Evolutionary conservation across 2,113 vertebrate genomes (phyloP).

Genomic region (Chlorodrepanis virens): DNA sequence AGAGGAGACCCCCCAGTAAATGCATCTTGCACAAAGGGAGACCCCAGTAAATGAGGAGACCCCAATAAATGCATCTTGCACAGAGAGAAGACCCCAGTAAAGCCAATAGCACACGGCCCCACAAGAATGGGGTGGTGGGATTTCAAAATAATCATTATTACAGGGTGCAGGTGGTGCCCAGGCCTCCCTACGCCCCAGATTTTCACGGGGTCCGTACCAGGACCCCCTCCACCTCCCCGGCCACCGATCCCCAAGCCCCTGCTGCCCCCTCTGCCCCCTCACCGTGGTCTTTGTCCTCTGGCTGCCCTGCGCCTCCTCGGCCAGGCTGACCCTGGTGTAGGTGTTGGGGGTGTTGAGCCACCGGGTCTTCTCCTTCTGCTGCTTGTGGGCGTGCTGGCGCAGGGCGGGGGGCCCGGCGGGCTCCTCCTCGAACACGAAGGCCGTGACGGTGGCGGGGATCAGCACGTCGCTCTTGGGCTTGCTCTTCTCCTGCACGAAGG

Average conservation of each 20-base stretch:
- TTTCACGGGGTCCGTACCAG: accelerated
- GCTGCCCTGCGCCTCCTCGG: slow-evolving; percentile 73
- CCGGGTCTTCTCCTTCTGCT: slow-evolving; percentile 95
- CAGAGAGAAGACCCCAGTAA: background rate
- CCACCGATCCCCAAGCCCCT: accelerated
- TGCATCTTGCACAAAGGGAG: too few relatives aligned
- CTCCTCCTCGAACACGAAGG: slow-evolving; percentile 88
- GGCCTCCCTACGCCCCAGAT: accelerated
- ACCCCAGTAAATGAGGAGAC: background rate
- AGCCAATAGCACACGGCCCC: accelerated
- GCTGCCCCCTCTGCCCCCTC: background rate
- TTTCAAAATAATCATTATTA: background rate
- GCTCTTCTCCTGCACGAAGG: slow-evolving; percentile 89
- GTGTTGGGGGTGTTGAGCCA: slow-evolving; percentile 98
- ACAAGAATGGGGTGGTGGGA: accelerated
- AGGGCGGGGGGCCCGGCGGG: slow-evolving; percentile 71
- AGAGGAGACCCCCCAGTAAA: background rate
- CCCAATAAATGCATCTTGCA: background rate
- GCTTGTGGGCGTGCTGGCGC: slow-evolving; percentile 87
- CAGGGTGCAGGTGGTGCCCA: accelerated
- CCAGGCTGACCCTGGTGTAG: slow-evolving; percentile 90
- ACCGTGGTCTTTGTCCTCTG: slow-evolving; percentile 88
- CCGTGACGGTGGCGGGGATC: slow-evolving; percentile 88
- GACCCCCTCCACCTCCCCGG: background rate
- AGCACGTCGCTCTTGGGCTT: slow-evolving; percentile 92